Evolutionary conservation across 2,113 vertebrate species (phyloP), one percentile per base, ranked within the genome.

Genomic region (Zapus hudsonius): DNA sequence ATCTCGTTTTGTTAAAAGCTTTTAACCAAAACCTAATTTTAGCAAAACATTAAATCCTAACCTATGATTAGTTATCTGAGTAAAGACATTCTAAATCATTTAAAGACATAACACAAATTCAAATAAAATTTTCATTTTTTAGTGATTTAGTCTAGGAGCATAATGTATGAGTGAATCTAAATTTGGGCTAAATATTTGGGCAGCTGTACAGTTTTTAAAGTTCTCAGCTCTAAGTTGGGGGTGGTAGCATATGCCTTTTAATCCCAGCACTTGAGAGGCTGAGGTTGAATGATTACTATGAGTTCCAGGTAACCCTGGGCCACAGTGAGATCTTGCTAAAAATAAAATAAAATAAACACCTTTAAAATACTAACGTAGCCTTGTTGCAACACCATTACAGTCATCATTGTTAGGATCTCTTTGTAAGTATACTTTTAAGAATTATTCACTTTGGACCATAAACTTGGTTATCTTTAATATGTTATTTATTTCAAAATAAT

Each of bases 71-170:
- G n/a, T 44, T 90, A 61, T 67, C 67, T 84, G 44, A 92, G 10
- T 89, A 63, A 80, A 70, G 40, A 10, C 88, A 10, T 87, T 91
- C 44, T 67, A 47, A 85, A 70, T 67, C 44, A 36, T 78, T 92
- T 94, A 67, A 73, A 67, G 73, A 38, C 47, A 69, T 64, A 91
- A 91, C 79, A 52, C 19, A 87, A 47, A 82, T 79, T 84, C 33
- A 31, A 92, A 36, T 63, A 81, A 92, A 87, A 76, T 83, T 66
- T 5, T 2, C 22, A 61, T 87, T 73, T 55, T 96, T 92, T 85
- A 61, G 27, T 94, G 57, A 20, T 23, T 19, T 81, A 90, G 90
- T 94, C 38, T 83, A 80, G 63, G 11, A 75, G 78, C 38, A 84
- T 75, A 91, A 89, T 83, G 59, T 27, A 66, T 63, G 25, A 36